Percentiles rank a stretch among this genome's conserved stretches.
phyloP scores from a whole-genome alignment of 1,140 invertebrate genomes.

The Aphelenchoides fujianensis region DNA sequence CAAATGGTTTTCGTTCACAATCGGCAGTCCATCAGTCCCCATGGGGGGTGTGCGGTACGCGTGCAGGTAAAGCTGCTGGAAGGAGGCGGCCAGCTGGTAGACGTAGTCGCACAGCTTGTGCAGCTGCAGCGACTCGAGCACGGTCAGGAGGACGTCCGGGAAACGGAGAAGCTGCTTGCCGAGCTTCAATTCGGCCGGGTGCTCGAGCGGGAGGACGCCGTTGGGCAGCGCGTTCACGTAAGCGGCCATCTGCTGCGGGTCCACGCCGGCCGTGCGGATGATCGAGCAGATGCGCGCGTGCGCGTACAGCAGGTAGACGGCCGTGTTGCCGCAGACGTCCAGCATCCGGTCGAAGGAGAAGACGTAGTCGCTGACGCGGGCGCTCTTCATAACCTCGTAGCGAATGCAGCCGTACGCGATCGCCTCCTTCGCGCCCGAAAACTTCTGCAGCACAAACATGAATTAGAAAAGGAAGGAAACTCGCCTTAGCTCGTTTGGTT shows the following conservation, averaged over 20 bases:
- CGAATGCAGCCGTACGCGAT: constrained; percentile 98
- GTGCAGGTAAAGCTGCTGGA: constrained; percentile 69
- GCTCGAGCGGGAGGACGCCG: constrained; percentile 70
- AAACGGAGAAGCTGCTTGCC: constrained; percentile 72
- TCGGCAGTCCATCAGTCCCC: constrained; percentile 67
- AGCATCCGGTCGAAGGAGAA: constrained; percentile 91
- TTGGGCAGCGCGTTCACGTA: constrained; percentile 27
- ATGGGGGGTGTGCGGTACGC: no score
- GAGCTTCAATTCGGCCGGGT: constrained; percentile 90
- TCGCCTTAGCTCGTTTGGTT: constrained; percentile 79
- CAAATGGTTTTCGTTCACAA: constrained; percentile 81
- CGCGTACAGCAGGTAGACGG: constrained; percentile 68
- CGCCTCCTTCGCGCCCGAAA: constrained; percentile 79
- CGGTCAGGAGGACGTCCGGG: constrained; percentile 76
- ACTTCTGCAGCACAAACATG: constrained; percentile 74
- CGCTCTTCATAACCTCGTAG: constrained; percentile 92
- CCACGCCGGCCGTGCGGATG: constrained; percentile 72
- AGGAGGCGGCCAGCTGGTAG: no score
- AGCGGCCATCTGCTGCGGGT: constrained; percentile 27
- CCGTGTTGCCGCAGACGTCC: constrained; percentile 96
- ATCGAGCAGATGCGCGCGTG: constrained; percentile 5
- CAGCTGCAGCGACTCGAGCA: constrained; percentile 78
- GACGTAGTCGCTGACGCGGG: constrained; percentile 87
- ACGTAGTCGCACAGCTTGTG: constrained; percentile 82
- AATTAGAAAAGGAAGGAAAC: constrained; percentile 64